Evolutionary conservation across 2,888 invertebrate genomes (phyloP).

Genomic region (Mythimna pallens): DNA sequence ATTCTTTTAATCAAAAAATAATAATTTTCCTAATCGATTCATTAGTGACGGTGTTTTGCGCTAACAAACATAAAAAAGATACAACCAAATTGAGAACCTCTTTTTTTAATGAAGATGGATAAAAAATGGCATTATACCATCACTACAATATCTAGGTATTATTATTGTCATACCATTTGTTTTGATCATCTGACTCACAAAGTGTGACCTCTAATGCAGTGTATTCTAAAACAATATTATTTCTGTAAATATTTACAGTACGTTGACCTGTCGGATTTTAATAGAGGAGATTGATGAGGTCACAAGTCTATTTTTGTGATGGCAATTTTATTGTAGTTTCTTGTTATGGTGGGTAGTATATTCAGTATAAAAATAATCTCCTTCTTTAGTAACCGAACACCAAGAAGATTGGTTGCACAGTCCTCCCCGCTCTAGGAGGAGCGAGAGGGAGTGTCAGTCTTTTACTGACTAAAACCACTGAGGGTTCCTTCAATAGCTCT

Average conservation of each 20-base stretch:
- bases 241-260: slow-evolving; percentile 17
- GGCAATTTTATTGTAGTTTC: background rate
- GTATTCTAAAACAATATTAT: slow-evolving; percentile 23
- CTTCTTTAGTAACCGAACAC: background rate
- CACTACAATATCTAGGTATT: background rate
- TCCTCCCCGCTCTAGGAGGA: too few species aligned
- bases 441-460: background rate
- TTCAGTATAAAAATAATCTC: background rate
- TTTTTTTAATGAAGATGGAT: too few species aligned
- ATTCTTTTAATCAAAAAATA: too few species aligned
- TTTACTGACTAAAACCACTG: too few species aligned
- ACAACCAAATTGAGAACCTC: too few species aligned
- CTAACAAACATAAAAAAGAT: too few species aligned
- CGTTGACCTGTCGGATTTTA: slow-evolving; percentile 24
- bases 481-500: too few species aligned
- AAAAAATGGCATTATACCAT: background rate
- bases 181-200: slow-evolving; percentile 8
- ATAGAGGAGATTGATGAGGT: slow-evolving; percentile 5
- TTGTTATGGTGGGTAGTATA: background rate
- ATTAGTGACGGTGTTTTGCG: too few species aligned
- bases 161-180: slow-evolving; percentile 9
- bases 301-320: background rate
- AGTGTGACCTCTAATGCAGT: slow-evolving; percentile 1
- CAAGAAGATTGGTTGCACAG: background rate
- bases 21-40: too few species aligned